phyloP scores from a whole-genome alignment of 2,888 invertebrate species.

The Acrocera orbiculus region DNA sequence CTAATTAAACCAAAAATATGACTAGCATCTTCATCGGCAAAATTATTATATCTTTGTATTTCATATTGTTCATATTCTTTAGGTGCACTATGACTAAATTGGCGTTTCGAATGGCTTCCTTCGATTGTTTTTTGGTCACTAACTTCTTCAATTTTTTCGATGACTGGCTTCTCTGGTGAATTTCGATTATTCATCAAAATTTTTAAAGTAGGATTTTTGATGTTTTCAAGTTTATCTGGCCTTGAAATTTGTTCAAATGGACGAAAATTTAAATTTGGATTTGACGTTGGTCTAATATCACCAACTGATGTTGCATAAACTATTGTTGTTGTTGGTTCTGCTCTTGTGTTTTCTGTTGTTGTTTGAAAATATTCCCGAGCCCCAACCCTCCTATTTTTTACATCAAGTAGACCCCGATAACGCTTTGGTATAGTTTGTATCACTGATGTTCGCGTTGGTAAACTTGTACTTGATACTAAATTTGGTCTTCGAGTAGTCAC shows the following conservation, averaged over 20 bases:
- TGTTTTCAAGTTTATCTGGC: conserved; percentile 15
- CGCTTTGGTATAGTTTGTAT: conserved; percentile 47
- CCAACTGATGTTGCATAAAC: conserved; percentile 19
- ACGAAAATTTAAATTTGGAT: conserved; percentile 8
- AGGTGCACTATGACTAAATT: conserved; percentile 39
- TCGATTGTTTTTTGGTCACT: conserved; percentile 29
- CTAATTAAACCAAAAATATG: conserved; percentile 51
- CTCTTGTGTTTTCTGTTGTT: conserved; percentile 4
- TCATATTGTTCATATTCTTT: conserved; percentile 33
- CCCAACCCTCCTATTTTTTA: conserved; percentile 13
- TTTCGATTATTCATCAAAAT: conserved; percentile 8
- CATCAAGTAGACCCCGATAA: conserved; percentile 27
- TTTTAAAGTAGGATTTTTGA: conserved; percentile 13
- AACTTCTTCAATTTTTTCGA: conserved; percentile 34
- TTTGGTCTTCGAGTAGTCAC: conserved; percentile 40
- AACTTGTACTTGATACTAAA: conserved; percentile 29
- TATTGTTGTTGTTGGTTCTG: conserved; percentile 16
- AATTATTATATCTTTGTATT: conserved; percentile 38
- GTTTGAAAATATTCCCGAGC: conserved; percentile 2
- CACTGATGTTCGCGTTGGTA: conserved; percentile 39
- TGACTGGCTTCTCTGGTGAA: conserved; percentile 34
- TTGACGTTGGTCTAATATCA: conserved; percentile 15
- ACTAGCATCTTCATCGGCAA: conserved; percentile 44
- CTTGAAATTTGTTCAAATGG: conserved; percentile 11
- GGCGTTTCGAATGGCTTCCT: no score